Base-by-base conservation (phyloP, 2,797 vertebrate species). In the Danio jaintianensis region DNA sequence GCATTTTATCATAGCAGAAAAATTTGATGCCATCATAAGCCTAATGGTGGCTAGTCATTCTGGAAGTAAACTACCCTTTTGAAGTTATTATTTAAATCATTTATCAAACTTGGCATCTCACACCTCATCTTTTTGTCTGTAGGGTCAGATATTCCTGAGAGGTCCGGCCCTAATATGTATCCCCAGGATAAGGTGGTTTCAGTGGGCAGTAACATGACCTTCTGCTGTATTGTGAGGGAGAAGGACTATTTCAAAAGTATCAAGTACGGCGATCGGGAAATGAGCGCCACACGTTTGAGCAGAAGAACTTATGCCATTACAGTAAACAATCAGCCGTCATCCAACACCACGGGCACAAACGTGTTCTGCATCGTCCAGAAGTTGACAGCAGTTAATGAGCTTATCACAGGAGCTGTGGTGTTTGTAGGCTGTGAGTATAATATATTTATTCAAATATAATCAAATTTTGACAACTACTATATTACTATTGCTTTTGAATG, bases 371-470 rank as follows among this genome's bases (percentile, higher is more conserved):
- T 0, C 1, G 9, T 69, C 22, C 0, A 20, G 3, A 0, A 0
- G 0, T 0, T 0, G 2, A 1, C 0, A 0, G 12, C 10, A 52
- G 48, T 52, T 4, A 4, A 52, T 10, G 48, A 52, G 48, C 0
- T 10, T 0, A 0, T 89, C 7, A 0, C 0, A 0, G 94, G 94
- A 63, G 0, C 92, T 0, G 90, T 92, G 53, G 45, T 94, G 22
- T 94, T 94, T 87, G 88, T 93, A 64, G 93, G 92, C 88, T 92
- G 94, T 95, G 89, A 94, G 94, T 88, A 55, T 16, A 29, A 29
- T 29, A 29, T 29, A 1, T 29, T 29, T 29, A 29, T n/a, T n/a
- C n/a, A n/a, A n/a, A n/a, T n/a, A n/a, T n/a, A n/a, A n/a, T n/a
- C n/a, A n/a, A n/a, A n/a, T n/a, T n/a, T n/a, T n/a, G n/a, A n/a